These are phyloP conservation scores for Agrotis clavis DNA, from an alignment of 2,888 invertebrate species.

Conservation along the genomic window DNA sequence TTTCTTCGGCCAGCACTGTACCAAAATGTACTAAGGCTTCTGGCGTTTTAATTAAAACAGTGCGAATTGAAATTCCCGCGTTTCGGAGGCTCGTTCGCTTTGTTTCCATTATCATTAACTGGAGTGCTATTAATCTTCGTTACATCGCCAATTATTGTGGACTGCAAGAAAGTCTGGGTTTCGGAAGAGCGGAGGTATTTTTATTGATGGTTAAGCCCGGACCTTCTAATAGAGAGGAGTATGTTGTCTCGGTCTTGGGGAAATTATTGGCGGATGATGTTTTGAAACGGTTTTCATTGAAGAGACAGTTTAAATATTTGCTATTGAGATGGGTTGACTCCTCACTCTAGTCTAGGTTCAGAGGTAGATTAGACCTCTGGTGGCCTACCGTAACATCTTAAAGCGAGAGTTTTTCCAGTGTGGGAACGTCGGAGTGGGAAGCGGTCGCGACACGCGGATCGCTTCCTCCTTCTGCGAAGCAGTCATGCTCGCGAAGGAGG, in stretches of 20 bases:
- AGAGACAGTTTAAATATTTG: neutral
- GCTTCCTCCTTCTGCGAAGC: no score
- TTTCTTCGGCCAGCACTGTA: slow-evolving; percentile 51
- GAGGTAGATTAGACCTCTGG: no score
- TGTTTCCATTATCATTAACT: slow-evolving; percentile 85
- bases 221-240: neutral
- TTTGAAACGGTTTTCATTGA: no score
- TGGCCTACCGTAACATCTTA: no score
- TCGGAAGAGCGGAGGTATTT: slow-evolving; percentile 37
- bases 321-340: no score
- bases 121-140: slow-evolving; percentile 82
- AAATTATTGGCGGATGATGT: neutral
- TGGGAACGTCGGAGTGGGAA: no score
- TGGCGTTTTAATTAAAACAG: slow-evolving; percentile 81
- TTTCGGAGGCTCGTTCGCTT: slow-evolving; percentile 72
- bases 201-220: slow-evolving; percentile 42
- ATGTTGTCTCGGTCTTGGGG: neutral
- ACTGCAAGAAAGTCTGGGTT: slow-evolving; percentile 59
- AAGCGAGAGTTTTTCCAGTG: no score
- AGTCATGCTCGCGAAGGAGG: no score
- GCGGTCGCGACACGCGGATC: no score
- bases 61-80: slow-evolving; percentile 81
- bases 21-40: slow-evolving; percentile 63
- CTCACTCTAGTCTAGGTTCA: no score
- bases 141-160: slow-evolving; percentile 68